Evolutionary conservation across 2,888 invertebrate genomes (phyloP), one percentile per base, ranked within the genome.

Genomic region (Lordiphosa andalusiaca): DNA sequence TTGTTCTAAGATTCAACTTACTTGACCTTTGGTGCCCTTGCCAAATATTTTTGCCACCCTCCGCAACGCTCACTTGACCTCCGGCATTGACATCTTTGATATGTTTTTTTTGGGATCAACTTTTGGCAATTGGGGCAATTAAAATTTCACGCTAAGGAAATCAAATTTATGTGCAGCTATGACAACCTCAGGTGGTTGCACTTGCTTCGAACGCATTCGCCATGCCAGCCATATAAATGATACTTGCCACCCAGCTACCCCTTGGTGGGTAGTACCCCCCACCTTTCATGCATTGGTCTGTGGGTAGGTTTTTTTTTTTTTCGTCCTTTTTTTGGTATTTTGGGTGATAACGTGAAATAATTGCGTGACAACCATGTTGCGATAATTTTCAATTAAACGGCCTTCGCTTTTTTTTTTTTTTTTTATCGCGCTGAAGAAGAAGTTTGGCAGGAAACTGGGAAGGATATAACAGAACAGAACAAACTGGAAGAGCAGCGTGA

Each of bases 291-390:
- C n/a, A 5, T 41, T 38, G 19, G 13, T 39, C 33, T 39, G 37
- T 16, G 4, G 6, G 19, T 23, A 16, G 16, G 16, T 16, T 16
- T 16, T 16, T 16, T 2, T 2, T 16, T 16, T 16, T 53, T 13
- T 55, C 51, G 30, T 36, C 47, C 39, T 50, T 39, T 16, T 23
- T 39, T 37, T 55, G 1, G 16, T 16, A 16, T 16, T 19, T 37
- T 67, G 58, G 80, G 84, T 84, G 81, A 85, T 82, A 82, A 86
- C 85, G 84, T 72, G 84, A 88, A 85, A 82, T 85, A 87, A 87
- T 88, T 88, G 88, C 88, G 86, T 88, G 87, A 88, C 88, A 88
- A 88, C 88, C 88, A 87, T 88, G 86, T 84, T 77, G 86, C 82
- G 88, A 88, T 88, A 88, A 88, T 88, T 88, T 88, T 88, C 88